Evolutionary conservation across 2,797 vertebrate genomes (phyloP).

Genomic region (Emydoidea blandingii): DNA sequence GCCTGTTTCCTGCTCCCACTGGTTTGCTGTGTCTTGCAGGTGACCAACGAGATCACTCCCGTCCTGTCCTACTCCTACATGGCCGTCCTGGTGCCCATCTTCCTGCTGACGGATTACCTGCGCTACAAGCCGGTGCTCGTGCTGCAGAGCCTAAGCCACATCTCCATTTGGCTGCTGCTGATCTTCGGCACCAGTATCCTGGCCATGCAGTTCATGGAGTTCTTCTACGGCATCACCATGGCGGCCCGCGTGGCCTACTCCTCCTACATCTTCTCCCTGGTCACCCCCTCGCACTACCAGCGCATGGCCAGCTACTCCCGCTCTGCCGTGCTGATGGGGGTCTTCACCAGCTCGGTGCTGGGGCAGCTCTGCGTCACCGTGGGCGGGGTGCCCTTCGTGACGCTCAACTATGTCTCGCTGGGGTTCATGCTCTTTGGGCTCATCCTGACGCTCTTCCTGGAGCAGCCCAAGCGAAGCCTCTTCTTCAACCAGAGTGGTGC

Average conservation of each 20-base stretch:
- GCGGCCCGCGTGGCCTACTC: conserved; percentile 96
- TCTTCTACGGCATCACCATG: conserved; percentile 95
- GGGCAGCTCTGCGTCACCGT: conserved; percentile 89
- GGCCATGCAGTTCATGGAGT: conserved; percentile 97
- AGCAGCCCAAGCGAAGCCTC: conserved; percentile 90
- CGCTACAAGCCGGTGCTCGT: conserved; percentile 95
- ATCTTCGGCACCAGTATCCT: conserved; percentile 83
- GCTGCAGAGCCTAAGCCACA: conserved; percentile 90
- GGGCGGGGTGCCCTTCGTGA: conserved; percentile 74
- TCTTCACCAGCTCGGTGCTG: conserved; percentile 93
- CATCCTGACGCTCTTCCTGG: conserved; percentile 87
- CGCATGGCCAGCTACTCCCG: conserved; percentile 93
- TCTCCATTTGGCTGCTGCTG: conserved; percentile 91
- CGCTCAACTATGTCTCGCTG: conserved; percentile 86
- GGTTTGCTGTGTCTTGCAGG: conserved; percentile 75
- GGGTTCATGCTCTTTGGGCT: conserved; percentile 89
- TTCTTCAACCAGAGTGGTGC: conserved; percentile 87
- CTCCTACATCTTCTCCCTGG: conserved; percentile 97
- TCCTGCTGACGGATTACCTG: conserved; percentile 93
- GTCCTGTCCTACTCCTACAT: conserved; percentile 95
- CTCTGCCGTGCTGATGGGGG: conserved; percentile 89
- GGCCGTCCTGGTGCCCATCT: conserved; percentile 91
- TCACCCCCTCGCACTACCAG: conserved; percentile 88
- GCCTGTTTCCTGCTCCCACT: accelerated
- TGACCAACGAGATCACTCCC: conserved; percentile 93